Conservation (phyloP, 2,888 invertebrate genomes). For the Drosophila stalkeri region DNA sequence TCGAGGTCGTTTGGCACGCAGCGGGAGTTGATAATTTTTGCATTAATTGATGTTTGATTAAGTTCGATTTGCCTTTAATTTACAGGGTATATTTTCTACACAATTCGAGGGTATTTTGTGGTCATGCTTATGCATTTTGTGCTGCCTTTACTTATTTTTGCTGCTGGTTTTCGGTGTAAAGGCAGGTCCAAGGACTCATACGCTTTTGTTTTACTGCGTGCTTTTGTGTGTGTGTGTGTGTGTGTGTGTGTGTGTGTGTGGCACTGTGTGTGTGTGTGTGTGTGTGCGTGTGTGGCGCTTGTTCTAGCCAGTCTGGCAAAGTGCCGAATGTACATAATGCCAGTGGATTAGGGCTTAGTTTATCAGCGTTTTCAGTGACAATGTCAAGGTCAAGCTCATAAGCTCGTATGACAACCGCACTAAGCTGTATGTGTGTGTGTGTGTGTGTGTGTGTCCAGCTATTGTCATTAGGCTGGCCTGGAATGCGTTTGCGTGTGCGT, state of each 20-base stretch:
- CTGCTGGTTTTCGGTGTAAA: conserved; percentile 5
- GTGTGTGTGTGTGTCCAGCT: conserved; percentile 9
- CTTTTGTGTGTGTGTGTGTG: neutral
- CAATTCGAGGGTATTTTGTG: too few species aligned
- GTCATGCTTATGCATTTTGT: neutral
- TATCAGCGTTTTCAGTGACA: conserved; percentile 77
- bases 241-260: conserved; percentile 1
- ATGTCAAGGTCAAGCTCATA: conserved; percentile 80
- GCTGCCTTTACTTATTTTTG: neutral
- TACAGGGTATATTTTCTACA: neutral
- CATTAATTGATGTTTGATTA: neutral
- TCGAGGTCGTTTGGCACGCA: neutral
- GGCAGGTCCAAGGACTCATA: conserved; percentile 16
- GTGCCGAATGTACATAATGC: conserved; percentile 80
- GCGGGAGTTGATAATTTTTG: neutral
- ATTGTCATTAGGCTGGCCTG: conserved; percentile 31
- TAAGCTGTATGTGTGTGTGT: conserved; percentile 30
- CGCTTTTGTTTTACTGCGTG: conserved; percentile 37
- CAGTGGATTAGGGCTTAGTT: conserved; percentile 78
- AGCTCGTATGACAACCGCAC: conserved; percentile 73
- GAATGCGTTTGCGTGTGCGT: conserved; percentile 14
- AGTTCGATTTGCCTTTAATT: neutral
- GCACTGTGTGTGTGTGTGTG: conserved; percentile 15
- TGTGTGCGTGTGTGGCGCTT: conserved; percentile 37
- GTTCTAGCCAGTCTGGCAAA: conserved; percentile 56